phyloP scores from a whole-genome alignment of 2,113 vertebrate species.

The Bos indicus region DNA sequence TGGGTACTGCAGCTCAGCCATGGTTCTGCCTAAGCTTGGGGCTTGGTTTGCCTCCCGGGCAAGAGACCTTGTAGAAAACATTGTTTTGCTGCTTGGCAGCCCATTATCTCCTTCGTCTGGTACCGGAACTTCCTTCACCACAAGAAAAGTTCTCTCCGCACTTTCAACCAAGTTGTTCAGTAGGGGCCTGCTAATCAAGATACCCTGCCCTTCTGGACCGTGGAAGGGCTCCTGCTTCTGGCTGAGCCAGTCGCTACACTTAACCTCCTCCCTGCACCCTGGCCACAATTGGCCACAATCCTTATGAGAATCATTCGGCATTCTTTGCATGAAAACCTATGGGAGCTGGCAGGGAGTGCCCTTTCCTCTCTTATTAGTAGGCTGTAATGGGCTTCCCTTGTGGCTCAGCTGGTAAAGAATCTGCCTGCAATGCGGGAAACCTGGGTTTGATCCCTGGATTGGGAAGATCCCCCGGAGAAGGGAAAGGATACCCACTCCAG shows the following conservation, averaged over 20 bases:
- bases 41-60: background rate
- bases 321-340: background rate
- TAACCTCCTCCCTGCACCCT: rapidly evolving
- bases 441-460: background rate
- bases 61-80: background rate
- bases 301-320: background rate
- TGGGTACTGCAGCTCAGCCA: background rate
- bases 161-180: background rate
- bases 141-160: background rate
- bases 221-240: background rate
- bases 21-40: background rate
- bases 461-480: background rate
- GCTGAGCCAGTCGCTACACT: background rate
- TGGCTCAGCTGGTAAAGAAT: background rate
- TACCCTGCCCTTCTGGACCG: background rate
- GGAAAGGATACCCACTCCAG: background rate
- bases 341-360: background rate
- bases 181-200: background rate
- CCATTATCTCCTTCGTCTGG: background rate
- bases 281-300: background rate
- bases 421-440: background rate
- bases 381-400: background rate
- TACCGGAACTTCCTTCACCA: background rate
- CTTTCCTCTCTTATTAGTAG: background rate
- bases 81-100: background rate